Base-by-base conservation (phyloP, 2,113 vertebrate genomes). In the Edolisoma coerulescens region DNA sequence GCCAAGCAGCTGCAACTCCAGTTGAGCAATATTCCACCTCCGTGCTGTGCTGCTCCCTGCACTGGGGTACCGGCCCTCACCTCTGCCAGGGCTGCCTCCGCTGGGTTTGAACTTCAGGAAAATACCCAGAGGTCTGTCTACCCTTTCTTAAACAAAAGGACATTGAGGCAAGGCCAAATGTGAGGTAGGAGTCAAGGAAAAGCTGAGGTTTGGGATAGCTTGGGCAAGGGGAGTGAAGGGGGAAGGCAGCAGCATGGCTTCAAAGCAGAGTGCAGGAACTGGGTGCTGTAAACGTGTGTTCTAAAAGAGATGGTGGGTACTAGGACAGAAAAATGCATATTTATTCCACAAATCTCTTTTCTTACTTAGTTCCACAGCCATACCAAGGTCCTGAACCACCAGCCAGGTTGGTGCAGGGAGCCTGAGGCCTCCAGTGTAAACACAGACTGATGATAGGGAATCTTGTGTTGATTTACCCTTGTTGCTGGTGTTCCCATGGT, bases 401-500 rank as follows among this genome's bases (percentile, higher is more conserved):
- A 56, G 52, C n/a, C 27, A 8, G 37, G 33, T 74, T 24, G 35
- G 79, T 84, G 82, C 57, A 39, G 91, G n/a, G 74, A 50, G 84
- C 77, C 57, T 3, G 45, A 91, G 87, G 89, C 88, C 75, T 88
- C 85, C 79, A 19, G 37, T 23, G 64, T 80, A 92, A 95, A 86
- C 76, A 71, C 1, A 4, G 70, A 39, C 65, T n/a, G 65, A 64
- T 15, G 75, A 91, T 64, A 84, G 83, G 56, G 79, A 89, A 78
- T 44, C 73, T 60, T 0, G 0, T 89, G 92, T 88, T 96, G 94
- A 83, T 96, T 88, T 90, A 83, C 93, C 68, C 84, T 32, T 94
- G 90, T 95, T 94, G 92, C 76, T 81, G 83, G 83, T 85, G 91
- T 96, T 97, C 93, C 96, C 73, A 71, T 93, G 88, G 96, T 84